Evolutionary conservation across 2,113 vertebrate species (phyloP).

Genomic region (Grallaria varia): DNA sequence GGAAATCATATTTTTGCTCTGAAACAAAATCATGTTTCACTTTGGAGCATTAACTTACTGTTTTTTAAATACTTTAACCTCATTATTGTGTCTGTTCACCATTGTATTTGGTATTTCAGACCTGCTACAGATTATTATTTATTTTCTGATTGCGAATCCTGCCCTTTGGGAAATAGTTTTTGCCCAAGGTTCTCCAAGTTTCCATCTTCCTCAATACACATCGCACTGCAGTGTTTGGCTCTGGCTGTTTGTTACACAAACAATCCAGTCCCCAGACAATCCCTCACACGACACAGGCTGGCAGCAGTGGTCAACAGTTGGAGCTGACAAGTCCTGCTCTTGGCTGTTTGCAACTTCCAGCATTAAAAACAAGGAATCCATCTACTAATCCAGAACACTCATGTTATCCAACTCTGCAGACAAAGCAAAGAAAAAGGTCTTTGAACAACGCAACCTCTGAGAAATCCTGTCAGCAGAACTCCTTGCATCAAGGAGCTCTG

Average conservation of each 20-base stretch:
- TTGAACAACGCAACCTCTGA: background rate
- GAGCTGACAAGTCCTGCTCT: background rate
- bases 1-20: background rate
- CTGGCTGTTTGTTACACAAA: background rate
- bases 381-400: background rate
- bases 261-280: background rate
- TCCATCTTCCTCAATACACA: background rate
- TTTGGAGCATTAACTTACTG: background rate
- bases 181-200: background rate
- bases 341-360: background rate
- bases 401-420: background rate
- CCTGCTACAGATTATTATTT: background rate
- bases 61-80: background rate
- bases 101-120: background rate
- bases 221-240: background rate
- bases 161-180: background rate
- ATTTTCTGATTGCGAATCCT: background rate
- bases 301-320: background rate
- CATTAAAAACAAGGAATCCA: background rate
- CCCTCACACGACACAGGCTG: rapidly evolving
- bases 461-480: background rate
- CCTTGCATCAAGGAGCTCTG: background rate
- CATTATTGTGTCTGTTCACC: background rate
- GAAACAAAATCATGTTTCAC: background rate
- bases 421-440: background rate